Conservation (phyloP, 2,113 vertebrate species). For the Accipiter virgatus region DNA sequence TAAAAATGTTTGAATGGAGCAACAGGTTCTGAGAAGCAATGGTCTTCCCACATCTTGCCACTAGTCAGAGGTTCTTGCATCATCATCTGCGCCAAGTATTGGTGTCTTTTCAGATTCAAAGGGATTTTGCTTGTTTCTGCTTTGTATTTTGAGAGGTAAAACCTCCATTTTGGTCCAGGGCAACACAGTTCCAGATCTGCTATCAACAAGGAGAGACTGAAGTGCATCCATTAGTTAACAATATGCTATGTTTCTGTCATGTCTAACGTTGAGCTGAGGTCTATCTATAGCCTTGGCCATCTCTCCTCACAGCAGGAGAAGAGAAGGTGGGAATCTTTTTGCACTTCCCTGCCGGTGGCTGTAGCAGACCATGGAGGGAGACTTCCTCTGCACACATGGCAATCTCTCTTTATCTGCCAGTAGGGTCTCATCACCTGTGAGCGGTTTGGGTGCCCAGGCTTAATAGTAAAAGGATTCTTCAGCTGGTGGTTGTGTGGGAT, state of each 20-base stretch:
- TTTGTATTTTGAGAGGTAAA: background rate
- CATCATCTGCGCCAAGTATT: background rate
- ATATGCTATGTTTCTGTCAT: background rate
- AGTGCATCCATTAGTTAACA: background rate
- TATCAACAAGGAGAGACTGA: background rate
- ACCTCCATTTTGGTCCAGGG: background rate
- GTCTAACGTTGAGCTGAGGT: background rate
- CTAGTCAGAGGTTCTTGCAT: background rate
- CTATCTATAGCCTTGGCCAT: background rate
- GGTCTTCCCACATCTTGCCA: background rate
- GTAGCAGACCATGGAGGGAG: background rate
- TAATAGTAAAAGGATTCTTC: constrained; percentile 39
- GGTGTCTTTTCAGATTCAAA: background rate
- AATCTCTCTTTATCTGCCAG: background rate
- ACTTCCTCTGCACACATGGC: background rate
- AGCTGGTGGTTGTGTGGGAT: background rate
- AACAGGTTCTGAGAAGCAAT: background rate
- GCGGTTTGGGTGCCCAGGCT: background rate
- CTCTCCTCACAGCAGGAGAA: background rate
- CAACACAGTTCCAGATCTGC: background rate
- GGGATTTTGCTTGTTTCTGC: background rate
- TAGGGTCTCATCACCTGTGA: background rate
- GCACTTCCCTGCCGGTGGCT: background rate
- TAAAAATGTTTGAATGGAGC: background rate
- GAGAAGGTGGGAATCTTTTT: background rate